Evolutionary conservation across 2,888 invertebrate species (phyloP), one percentile per base, ranked within the genome.

Genomic region (Podotricha telesiphe): DNA sequence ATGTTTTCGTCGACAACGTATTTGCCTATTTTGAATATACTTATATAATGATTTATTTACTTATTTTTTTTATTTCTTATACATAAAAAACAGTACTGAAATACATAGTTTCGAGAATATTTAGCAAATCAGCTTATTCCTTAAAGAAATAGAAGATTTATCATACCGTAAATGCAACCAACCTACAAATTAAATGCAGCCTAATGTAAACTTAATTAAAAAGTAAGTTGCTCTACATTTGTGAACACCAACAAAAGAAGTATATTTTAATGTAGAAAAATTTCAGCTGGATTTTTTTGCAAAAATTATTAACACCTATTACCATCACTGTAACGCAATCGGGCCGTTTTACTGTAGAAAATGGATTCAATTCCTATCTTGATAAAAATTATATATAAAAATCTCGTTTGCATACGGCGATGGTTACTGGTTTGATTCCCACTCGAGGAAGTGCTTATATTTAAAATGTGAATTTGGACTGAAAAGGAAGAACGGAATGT

Each of bases 181-280:
- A n/a, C n/a, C n/a, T 1, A 51, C 51, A 51, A 51, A 55, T 55
- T 55, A 55, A 34, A 55, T 11, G n/a, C 17, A 55, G 17, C 4
- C n/a, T 34, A 11, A 34, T 34, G n/a, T 4, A n/a, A 55, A 17
- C 55, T 17, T 13, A 4, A 37, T 37, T 17, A 17, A 37, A 51
- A 37, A 37, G 34, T 2, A 11, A 1, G 5, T 53, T 17, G 17
- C n/a, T 34, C 34, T 5, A 53, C 17, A 17, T 34, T 53, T 53
- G 3, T n/a, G 53, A 34, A 53, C 2, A 13, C 53, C 34, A 53
- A 5, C n/a, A 53, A 28, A 4, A 53, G 17, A 34, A 10, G 28
- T 10, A 17, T 55, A 17, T 53, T 53, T n/a, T 53, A 7, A 51
- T 28, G 0, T n/a, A 53, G 4, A 15, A 1, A 10, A 28, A 28